Evolutionary conservation across 2,888 invertebrate genomes (phyloP).

Genomic region (Orgyia antiqua): DNA sequence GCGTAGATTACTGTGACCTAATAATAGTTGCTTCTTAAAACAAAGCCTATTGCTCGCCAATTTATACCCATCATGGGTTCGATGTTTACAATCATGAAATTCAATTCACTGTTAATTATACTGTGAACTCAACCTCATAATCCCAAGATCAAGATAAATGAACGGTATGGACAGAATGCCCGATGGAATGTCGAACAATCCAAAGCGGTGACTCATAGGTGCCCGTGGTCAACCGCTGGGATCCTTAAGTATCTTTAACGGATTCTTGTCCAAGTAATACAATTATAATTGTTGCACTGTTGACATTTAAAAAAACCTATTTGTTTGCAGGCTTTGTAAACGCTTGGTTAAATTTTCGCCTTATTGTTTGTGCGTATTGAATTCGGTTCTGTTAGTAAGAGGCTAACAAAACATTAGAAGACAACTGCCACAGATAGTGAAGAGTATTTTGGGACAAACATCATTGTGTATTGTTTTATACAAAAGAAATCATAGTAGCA

Average conservation of each 20-base stretch:
- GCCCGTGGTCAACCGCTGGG: constrained; percentile 36
- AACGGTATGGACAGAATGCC: constrained; percentile 50
- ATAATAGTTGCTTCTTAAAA: constrained; percentile 56
- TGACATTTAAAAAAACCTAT: constrained; percentile 20
- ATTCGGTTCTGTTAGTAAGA: constrained; percentile 11
- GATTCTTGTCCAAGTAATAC: constrained; percentile 31
- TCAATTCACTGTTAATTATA: constrained; percentile 21
- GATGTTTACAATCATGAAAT: constrained; percentile 37
- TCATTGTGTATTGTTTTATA: too few relatives aligned
- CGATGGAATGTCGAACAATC: constrained; percentile 53
- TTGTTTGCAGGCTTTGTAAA: constrained; percentile 25
- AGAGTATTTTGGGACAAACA: too few relatives aligned
- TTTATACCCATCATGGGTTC: constrained; percentile 33
- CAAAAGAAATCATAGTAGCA: too few relatives aligned
- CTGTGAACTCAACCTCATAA: constrained; percentile 28
- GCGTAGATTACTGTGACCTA: constrained; percentile 70
- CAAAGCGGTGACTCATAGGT: constrained; percentile 54
- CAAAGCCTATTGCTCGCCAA: constrained; percentile 62
- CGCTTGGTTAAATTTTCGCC: constrained; percentile 27
- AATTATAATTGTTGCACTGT: constrained; percentile 33
- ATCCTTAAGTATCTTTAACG: constrained; percentile 41
- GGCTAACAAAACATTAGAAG: constrained; percentile 24
- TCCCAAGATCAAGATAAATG: constrained; percentile 39
- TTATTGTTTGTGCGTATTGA: constrained; percentile 23
- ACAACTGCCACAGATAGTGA: constrained; percentile 3